These are phyloP conservation scores for Chaetura pelagica DNA, from an alignment of 2,113 vertebrate genomes.

Conservation along the genomic window DNA sequence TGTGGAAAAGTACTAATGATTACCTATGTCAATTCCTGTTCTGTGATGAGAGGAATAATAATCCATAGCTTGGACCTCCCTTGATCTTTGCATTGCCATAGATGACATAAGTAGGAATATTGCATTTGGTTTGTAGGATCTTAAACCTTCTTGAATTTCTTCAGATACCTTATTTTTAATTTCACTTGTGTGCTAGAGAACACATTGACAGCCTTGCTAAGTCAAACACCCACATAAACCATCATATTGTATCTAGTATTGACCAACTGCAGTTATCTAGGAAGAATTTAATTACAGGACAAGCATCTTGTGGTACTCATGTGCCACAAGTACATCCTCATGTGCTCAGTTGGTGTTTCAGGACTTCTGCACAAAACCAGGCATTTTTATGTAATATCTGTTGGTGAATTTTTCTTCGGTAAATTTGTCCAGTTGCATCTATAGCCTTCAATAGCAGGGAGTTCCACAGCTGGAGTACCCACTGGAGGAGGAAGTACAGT, in stretches of 20 bases:
- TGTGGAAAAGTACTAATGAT: neutral
- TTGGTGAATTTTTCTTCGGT: neutral
- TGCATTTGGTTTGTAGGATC: neutral
- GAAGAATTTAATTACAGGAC: neutral
- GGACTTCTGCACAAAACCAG: neutral
- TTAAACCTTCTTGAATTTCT: neutral
- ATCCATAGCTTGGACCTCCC: neutral
- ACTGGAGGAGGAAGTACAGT: neutral
- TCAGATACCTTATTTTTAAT: neutral
- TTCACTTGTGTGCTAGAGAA: neutral
- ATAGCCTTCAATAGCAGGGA: neutral
- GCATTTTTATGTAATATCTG: neutral
- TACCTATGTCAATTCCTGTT: neutral
- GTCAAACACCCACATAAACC: neutral
- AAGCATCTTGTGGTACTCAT: neutral
- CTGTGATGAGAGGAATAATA: neutral
- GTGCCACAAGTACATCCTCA: neutral
- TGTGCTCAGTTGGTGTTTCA: neutral
- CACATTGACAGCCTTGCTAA: neutral
- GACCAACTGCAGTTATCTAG: neutral
- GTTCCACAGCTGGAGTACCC: neutral
- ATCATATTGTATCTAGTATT: neutral
- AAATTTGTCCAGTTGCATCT: neutral
- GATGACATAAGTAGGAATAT: neutral
- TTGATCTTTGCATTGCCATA: neutral